phyloP scores from a whole-genome alignment of 2,797 vertebrate species.

The Arrhamphus sclerolepis region DNA sequence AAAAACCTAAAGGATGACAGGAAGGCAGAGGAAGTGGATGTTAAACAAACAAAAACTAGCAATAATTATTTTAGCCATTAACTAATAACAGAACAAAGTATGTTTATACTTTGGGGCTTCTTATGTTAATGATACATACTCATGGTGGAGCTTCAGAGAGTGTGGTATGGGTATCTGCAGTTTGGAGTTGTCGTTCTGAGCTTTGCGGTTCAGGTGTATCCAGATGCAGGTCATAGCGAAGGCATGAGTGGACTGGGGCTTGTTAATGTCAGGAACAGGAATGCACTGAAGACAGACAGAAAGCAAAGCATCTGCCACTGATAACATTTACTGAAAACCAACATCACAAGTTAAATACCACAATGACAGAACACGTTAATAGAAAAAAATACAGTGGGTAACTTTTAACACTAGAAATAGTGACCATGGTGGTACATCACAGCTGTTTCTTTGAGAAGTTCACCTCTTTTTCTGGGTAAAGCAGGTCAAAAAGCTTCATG shows the following conservation, averaged over 20 bases:
- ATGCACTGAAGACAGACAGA: slow-evolving; percentile 84
- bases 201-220: slow-evolving; percentile 99
- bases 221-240: slow-evolving; percentile 99
- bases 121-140: slow-evolving; percentile 76
- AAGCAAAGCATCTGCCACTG: background rate
- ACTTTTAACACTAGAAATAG: background rate
- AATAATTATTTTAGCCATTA: background rate
- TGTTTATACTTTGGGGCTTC: background rate
- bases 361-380: background rate
- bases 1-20: slow-evolving; percentile 84
- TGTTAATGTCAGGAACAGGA: slow-evolving; percentile 99
- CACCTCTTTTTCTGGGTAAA: slow-evolving; percentile 98
- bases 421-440: too few species aligned
- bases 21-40: background rate
- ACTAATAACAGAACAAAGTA: too few species aligned
- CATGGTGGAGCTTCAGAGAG: slow-evolving; percentile 96
- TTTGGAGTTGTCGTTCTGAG: slow-evolving; percentile 95
- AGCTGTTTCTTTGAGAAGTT: background rate
- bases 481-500: slow-evolving; percentile 99
- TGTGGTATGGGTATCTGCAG: slow-evolving; percentile 98
- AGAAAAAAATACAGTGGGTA: background rate
- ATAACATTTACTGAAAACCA: too few species aligned
- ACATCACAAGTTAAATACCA: background rate
- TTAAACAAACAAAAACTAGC: background rate
- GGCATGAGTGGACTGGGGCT: slow-evolving; percentile 97